These are phyloP conservation scores for Bombus fervidus DNA, from an alignment of 1,140 invertebrate genomes.

Conservation along the genomic window DNA sequence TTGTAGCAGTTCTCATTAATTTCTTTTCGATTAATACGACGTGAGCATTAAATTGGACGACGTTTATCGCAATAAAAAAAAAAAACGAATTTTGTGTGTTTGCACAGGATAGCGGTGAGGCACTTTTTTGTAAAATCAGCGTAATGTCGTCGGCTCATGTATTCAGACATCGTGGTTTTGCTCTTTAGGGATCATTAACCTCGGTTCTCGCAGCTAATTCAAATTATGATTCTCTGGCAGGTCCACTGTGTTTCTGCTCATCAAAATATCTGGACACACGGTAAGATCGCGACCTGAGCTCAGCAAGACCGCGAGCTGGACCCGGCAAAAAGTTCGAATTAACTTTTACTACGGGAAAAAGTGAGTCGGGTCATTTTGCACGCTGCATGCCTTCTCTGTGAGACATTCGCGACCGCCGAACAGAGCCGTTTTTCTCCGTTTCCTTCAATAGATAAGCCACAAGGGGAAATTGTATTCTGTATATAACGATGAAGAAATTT, in stretches of 20 bases:
- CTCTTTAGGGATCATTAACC: conserved; percentile 80
- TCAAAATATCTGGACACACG: conserved; percentile 80
- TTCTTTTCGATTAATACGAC: conserved; percentile 9
- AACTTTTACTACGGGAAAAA: conserved; percentile 77
- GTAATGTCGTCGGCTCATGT: conserved; percentile 65
- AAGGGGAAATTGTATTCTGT: background rate
- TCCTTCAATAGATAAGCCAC: background rate
- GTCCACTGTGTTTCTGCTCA: conserved; percentile 70
- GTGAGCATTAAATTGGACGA: conserved; percentile 37
- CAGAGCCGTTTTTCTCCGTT: conserved; percentile 23
- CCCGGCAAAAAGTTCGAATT: conserved; percentile 67
- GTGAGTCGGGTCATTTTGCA: conserved; percentile 37
- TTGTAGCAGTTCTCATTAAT: conserved; percentile 32
- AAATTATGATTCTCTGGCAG: conserved; percentile 77
- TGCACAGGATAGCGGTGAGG: conserved; percentile 44
- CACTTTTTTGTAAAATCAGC: conserved; percentile 61
- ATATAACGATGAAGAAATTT: background rate
- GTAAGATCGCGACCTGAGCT: conserved; percentile 23
- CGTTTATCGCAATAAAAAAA: conserved; percentile 46
- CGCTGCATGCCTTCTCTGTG: conserved; percentile 31
- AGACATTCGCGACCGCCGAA: conserved; percentile 32
- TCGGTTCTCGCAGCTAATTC: conserved; percentile 80
- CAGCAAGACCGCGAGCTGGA: conserved; percentile 10
- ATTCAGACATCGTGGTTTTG: conserved; percentile 61
- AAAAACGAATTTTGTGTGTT: conserved; percentile 49